Evolutionary conservation across 2,113 vertebrate genomes (phyloP).

Genomic region (Tenrec ecaudatus): DNA sequence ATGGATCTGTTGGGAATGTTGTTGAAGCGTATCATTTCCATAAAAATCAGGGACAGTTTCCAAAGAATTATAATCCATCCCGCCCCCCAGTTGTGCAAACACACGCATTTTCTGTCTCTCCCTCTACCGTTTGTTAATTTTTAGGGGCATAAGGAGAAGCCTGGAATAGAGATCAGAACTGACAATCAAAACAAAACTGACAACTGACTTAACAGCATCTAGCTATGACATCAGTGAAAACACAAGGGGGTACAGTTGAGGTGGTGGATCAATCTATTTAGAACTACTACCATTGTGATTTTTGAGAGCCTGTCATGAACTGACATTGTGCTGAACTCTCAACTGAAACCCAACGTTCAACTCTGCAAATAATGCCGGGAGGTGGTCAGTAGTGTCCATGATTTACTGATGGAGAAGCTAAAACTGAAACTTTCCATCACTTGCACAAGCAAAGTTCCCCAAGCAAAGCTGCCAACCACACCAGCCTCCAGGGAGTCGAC

Average conservation of each 20-base stretch:
- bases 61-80: conserved; percentile 90
- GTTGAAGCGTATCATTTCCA: conserved; percentile 86
- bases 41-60: conserved; percentile 93
- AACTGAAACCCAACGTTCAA: neutral
- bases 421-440: neutral
- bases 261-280: neutral
- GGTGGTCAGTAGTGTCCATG: neutral
- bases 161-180: conserved; percentile 84
- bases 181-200: conserved; percentile 86
- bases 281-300: neutral
- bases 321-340: neutral
- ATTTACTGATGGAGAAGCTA: neutral
- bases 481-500: neutral
- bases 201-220: conserved; percentile 37
- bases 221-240: neutral
- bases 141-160: conserved; percentile 84
- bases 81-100: conserved; percentile 85
- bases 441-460: no score
- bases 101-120: conserved; percentile 6
- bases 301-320: neutral
- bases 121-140: conserved; percentile 82
- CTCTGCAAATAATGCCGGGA: neutral
- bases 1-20: conserved; percentile 81
- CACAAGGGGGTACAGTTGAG: neutral
- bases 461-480: neutral